Percentiles rank a stretch among this genome's conserved stretches.
These are phyloP conservation scores for Idaea biselata DNA, from an alignment of 2,888 invertebrate species.

Conservation along the genomic window DNA sequence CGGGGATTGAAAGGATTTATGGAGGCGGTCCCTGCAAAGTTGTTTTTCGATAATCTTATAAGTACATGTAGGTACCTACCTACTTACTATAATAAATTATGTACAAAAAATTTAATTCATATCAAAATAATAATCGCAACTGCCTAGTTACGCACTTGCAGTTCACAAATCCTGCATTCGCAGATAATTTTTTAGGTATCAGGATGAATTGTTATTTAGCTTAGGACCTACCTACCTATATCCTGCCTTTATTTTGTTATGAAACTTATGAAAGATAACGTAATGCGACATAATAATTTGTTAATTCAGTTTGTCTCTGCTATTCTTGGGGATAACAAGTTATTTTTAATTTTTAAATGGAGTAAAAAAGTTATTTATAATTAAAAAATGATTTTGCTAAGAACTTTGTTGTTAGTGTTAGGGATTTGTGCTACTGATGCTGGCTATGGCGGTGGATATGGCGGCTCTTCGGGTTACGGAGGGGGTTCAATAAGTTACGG, in stretches of 20 bases:
- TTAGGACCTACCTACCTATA: conserved; percentile 25
- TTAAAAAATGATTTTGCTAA: conserved; percentile 34
- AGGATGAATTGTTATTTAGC: conserved; percentile 31
- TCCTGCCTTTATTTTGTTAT: conserved; percentile 41
- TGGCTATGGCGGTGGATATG: conserved; percentile 47
- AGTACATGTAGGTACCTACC: neutral
- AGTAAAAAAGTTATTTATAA: conserved; percentile 44
- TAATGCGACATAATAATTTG: conserved; percentile 37
- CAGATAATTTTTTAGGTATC: conserved; percentile 43
- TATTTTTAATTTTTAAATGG: conserved; percentile 33
- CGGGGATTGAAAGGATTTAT: too few relatives aligned
- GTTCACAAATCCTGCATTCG: conserved; percentile 36
- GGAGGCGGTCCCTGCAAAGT: too few relatives aligned
- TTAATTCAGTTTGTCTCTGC: conserved; percentile 55
- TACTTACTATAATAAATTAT: conserved; percentile 1
- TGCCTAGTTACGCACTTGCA: neutral
- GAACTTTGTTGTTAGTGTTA: conserved; percentile 49
- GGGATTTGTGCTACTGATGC: conserved; percentile 49
- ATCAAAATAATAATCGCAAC: neutral
- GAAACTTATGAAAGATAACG: conserved; percentile 43
- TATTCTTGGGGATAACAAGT: conserved; percentile 46
- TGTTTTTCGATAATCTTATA: neutral
- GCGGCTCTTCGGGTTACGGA: conserved; percentile 28
- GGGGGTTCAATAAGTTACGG: too few relatives aligned
- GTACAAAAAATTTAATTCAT: neutral